Evolutionary conservation across 2,113 vertebrate species (phyloP).

Genomic region (Nothocercus nigrocapillus): DNA sequence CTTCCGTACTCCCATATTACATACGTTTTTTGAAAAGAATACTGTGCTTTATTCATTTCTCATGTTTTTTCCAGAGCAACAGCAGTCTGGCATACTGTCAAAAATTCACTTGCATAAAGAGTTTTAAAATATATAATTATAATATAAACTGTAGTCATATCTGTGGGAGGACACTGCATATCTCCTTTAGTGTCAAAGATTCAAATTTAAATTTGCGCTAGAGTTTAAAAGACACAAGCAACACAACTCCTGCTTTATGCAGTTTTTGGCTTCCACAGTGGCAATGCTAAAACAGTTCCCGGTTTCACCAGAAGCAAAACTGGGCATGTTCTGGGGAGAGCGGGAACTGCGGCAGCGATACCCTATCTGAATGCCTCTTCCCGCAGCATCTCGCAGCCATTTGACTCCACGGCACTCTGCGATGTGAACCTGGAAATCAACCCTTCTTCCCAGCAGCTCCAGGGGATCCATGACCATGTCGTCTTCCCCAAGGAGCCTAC

Average conservation of each 20-base stretch:
- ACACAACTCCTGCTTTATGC: neutral
- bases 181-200: neutral
- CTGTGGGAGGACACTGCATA: neutral
- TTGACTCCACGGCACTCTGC: slow-evolving; percentile 83
- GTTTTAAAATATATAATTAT: neutral
- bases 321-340: too few relatives aligned
- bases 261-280: neutral
- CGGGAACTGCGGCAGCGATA: neutral
- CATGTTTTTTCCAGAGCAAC: neutral
- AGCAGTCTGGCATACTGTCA: neutral
- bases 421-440: slow-evolving; percentile 86
- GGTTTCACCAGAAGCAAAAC: neutral
- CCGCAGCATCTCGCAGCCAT: slow-evolving; percentile 83
- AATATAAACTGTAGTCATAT: neutral
- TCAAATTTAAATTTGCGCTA: neutral
- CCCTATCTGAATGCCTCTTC: slow-evolving; percentile 87
- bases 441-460: slow-evolving; percentile 83
- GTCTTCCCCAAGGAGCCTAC: slow-evolving; percentile 81
- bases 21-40: neutral
- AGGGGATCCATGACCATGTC: slow-evolving; percentile 86
- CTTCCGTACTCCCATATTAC: neutral
- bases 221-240: neutral
- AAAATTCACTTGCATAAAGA: neutral
- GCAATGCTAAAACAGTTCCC: neutral
- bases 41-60: neutral